Base-by-base conservation (phyloP, 2,113 vertebrate genomes). In the Xyrauchen texanus region DNA sequence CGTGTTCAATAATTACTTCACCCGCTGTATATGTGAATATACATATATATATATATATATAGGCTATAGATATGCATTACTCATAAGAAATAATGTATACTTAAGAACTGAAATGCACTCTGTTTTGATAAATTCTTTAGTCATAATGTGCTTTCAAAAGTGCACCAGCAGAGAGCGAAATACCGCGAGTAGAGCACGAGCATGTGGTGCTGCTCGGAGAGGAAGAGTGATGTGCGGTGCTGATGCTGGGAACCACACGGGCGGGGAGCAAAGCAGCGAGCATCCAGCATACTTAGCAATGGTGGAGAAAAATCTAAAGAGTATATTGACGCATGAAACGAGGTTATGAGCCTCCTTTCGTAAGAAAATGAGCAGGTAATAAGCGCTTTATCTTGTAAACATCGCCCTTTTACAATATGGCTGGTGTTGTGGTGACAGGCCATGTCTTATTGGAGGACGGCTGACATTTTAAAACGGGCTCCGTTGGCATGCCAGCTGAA, bases 351-450 rank as follows among this genome's bases (percentile, higher is more conserved):
- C 57, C 55, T 57, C 15, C 6, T 6, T 12, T 46, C 57, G 49
- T 11, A 65, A 44, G 46, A 51, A 62, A 42, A 77, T 66, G 68
- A 77, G 77, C 61, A 80, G 82, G 78, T 83, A 52, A 62, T 44
- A 15, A 34, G 1, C 16, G 61, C 7, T 46, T n/a, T 13, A 6
- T 64, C 52, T 10, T 53, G 44, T 13, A 4, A 12, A 49, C 16
- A 12, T 63, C 46, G 7, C 11, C 49, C 7, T 34, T 44, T 15
- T 4, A 13, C 11, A 42, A 44, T 66, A 45, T 53, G 61, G 8
- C 62, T 34, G 5, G 15, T 62, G 12, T 45, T 74, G 7, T 45
- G 47, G 64, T 64, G 8, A 11, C 49, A 76, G 62, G 12, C 74
- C 61, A 60, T 65, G 15, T 53, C 21, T 7, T 51, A 46, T 49